Evolutionary conservation across 1,140 invertebrate genomes (phyloP).

Genomic region (Hyposmocoma kahamanoa): DNA sequence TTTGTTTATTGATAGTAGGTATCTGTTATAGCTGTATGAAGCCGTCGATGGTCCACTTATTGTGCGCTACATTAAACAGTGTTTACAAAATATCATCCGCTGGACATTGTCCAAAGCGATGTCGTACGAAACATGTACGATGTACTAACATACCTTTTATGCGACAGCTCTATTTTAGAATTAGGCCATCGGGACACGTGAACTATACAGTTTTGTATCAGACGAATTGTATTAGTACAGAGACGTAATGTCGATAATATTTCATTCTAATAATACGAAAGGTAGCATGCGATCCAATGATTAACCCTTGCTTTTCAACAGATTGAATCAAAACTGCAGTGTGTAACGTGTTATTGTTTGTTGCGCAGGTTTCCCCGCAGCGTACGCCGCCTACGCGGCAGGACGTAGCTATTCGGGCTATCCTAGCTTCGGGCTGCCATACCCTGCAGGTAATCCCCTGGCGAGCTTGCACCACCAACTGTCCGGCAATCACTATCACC

Average conservation of each 20-base stretch:
- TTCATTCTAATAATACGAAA: conserved; percentile 18
- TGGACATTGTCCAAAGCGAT: conserved; percentile 61
- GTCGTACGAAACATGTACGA: conserved; percentile 39
- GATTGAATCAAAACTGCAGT: conserved; percentile 9
- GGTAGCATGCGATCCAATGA: conserved; percentile 32
- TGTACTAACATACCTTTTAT: conserved; percentile 49
- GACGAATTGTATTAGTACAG: conserved; percentile 21
- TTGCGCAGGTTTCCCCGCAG: conserved; percentile 91
- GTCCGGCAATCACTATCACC: conserved; percentile 79
- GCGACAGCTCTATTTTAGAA: conserved; percentile 54
- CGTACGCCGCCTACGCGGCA: conserved; percentile 94
- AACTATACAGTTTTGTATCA: conserved; percentile 32
- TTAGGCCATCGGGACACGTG: conserved; percentile 45
- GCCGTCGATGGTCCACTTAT: conserved; percentile 37
- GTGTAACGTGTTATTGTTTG: conserved; percentile 58
- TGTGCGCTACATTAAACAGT: conserved; percentile 47
- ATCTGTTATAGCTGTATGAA: conserved; percentile 27
- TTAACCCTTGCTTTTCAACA: conserved; percentile 25
- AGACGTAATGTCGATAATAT: conserved; percentile 14
- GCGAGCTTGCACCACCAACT: conserved; percentile 80
- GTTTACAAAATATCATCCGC: conserved; percentile 53
- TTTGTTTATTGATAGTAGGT: conserved; percentile 40
- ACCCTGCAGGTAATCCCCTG: conserved; percentile 94
- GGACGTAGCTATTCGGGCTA: conserved; percentile 95
- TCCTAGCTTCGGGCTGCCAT: conserved; percentile 96